phyloP scores from a whole-genome alignment of 2,888 invertebrate species.

The Odontocolon sp. region DNA sequence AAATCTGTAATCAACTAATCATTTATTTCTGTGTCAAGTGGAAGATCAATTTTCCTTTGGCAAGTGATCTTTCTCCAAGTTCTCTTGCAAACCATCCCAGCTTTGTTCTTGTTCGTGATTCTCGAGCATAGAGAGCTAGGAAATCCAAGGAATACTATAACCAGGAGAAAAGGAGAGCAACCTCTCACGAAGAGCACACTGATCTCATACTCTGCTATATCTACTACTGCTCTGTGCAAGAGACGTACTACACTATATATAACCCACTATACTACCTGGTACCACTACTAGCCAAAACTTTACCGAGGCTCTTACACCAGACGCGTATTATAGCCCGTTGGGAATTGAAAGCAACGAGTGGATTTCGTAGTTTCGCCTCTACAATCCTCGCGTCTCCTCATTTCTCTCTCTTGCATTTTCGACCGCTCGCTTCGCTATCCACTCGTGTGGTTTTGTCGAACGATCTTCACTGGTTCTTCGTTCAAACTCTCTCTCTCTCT shows the following conservation, averaged over 20 bases:
- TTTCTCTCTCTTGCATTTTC: constrained; percentile 16
- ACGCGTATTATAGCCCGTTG: constrained; percentile 33
- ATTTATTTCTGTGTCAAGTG: too few relatives aligned
- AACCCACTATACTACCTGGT: neutral
- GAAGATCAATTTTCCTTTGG: too few relatives aligned
- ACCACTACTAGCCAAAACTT: constrained; percentile 32
- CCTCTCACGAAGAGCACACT: neutral
- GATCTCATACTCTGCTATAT: neutral
- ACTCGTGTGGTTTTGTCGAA: constrained; percentile 30
- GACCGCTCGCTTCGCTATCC: neutral
- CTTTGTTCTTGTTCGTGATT: too few relatives aligned
- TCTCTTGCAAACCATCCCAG: too few relatives aligned
- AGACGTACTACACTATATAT: neutral
- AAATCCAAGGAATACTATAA: neutral
- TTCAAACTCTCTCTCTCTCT: neutral
- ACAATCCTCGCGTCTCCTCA: neutral
- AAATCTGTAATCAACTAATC: too few relatives aligned
- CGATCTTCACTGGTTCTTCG: constrained; percentile 1
- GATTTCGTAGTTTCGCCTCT: constrained; percentile 36
- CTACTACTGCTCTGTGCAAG: neutral
- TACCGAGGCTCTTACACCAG: constrained; percentile 14
- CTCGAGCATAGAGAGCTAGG: too few relatives aligned
- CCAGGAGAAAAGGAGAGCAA: neutral
- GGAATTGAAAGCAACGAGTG: constrained; percentile 46
- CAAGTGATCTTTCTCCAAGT: too few relatives aligned